Evolutionary conservation across 2,888 invertebrate genomes (phyloP), one percentile per base, ranked within the genome.

Genomic region (Subacronicta megacephala): DNA sequence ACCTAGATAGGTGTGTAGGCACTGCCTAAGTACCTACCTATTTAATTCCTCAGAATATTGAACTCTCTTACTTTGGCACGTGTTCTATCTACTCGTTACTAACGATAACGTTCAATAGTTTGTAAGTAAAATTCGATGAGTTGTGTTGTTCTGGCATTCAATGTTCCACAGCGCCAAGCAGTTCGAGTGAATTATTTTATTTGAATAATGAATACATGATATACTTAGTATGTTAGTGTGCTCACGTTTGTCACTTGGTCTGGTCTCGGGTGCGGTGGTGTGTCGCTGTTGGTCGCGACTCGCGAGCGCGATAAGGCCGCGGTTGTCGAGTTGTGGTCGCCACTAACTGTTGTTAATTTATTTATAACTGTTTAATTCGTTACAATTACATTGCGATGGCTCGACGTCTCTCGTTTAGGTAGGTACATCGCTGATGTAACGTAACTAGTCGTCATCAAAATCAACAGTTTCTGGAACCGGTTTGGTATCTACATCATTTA

Each of bases 301-400:
- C 13, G 29, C 46, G 18, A 37, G 26, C 20, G 18, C 40, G 64
- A 65, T 68, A 71, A 58, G 42, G 55, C 35, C 36, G 55, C 51
- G 47, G 54, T 33, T 16, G 61, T 44, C 42, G 45, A 44, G 53
- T 64, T 70, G 69, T 51, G 75, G 62, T 65, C 45, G 64, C 23
- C 47, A 41, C 60, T 67, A 62, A 69, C 54, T 63, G 62, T 72
- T 76, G 64, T 70, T 64, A 29, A 45, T 68, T 60, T 72, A 69
- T 69, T 72, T 62, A 70, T 66, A 72, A 72, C 50, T 59, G 44
- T 62, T 55, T 52, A 54, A 59, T 72, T 72, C 49, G 56, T 46
- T 51, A 68, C 51, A 62, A 59, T 51, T 42, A 58, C 56, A 38
- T n/a, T n/a, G 50, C 37, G 7, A 42, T 38, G 63, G 33, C 35